These are phyloP conservation scores for Drosophila equinoxialis DNA, from an alignment of 1,140 invertebrate species.

Conservation along the genomic window DNA sequence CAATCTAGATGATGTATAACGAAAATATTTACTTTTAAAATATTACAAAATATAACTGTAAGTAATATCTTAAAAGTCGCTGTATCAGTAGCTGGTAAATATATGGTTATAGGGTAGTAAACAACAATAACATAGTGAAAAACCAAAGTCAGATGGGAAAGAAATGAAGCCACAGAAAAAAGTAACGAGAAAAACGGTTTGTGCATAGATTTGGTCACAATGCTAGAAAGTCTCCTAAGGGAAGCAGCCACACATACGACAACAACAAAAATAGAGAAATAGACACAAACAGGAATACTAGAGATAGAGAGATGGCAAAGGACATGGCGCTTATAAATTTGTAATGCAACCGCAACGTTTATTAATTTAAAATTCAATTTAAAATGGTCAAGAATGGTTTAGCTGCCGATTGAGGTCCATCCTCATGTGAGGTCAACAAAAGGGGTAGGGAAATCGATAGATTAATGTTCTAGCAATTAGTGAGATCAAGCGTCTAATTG, in stretches of 20 bases:
- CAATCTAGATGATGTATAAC: too few relatives aligned
- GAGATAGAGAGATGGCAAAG: conserved; percentile 30
- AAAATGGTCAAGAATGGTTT: conserved; percentile 64
- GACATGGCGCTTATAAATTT: conserved; percentile 73
- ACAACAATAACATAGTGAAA: conserved; percentile 5
- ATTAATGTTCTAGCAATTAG: conserved; percentile 72
- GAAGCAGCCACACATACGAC: conserved; percentile 30
- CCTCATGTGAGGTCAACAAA: conserved; percentile 7
- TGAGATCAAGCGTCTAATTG: conserved; percentile 70
- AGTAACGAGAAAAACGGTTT: conserved; percentile 50
- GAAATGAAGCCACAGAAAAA: conserved; percentile 21
- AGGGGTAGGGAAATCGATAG: conserved; percentile 51
- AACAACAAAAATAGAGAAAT: conserved; percentile 13
- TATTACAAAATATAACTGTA: too few relatives aligned
- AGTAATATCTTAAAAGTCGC: too few relatives aligned
- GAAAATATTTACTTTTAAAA: too few relatives aligned
- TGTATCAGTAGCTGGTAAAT: neutral
- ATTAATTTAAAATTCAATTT: conserved; percentile 82
- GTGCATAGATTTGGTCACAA: conserved; percentile 68
- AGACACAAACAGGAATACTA: conserved; percentile 19
- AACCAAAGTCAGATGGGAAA: conserved; percentile 53
- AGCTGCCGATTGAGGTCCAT: conserved; percentile 17
- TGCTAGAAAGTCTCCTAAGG: conserved; percentile 39
- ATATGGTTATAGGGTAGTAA: conserved; percentile 39
- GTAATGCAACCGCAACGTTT: conserved; percentile 78